Conservation (phyloP, 2,888 invertebrate genomes). For the Cheilosia variabilis region DNA sequence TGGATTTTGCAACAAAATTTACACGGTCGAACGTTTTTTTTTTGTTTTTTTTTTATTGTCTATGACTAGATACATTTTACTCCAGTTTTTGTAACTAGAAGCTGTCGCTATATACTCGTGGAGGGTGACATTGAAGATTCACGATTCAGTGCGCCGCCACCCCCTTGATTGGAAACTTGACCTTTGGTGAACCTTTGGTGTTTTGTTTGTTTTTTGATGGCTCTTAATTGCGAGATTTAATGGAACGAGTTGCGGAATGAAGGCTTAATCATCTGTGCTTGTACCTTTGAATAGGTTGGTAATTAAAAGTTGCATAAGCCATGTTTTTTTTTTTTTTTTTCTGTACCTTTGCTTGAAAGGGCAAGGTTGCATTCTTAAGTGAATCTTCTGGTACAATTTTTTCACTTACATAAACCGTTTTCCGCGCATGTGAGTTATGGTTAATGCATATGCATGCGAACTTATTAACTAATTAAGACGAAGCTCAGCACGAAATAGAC, state of each 20-base stretch:
- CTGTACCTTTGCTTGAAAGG: slow-evolving; percentile 15
- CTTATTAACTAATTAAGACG: background rate
- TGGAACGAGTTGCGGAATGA: slow-evolving; percentile 24
- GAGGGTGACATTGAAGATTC: slow-evolving; percentile 59
- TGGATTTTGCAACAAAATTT: slow-evolving; percentile 58
- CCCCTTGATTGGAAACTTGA: slow-evolving; percentile 52
- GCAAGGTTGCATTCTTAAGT: slow-evolving; percentile 36
- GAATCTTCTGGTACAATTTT: background rate
- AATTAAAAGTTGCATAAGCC: background rate
- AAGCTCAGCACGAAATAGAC: background rate
- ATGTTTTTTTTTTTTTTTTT: background rate
- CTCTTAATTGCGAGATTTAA: slow-evolving; percentile 42
- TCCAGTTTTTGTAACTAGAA: slow-evolving; percentile 52
- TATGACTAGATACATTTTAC: background rate
- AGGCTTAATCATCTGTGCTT: background rate
- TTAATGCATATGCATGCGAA: slow-evolving; percentile 4
- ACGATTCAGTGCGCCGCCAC: slow-evolving; percentile 4
- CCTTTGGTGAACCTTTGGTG: slow-evolving; percentile 57
- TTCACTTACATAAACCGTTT: slow-evolving; percentile 11
- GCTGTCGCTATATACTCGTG: slow-evolving; percentile 15
- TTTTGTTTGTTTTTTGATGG: slow-evolving; percentile 1
- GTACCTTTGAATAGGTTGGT: background rate
- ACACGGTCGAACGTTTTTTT: slow-evolving; percentile 21
- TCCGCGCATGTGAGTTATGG: slow-evolving; percentile 5
- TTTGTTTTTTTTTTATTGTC: slow-evolving; percentile 11